phyloP scores from a whole-genome alignment of 2,888 invertebrate genomes.

The Capitulum mitella region DNA sequence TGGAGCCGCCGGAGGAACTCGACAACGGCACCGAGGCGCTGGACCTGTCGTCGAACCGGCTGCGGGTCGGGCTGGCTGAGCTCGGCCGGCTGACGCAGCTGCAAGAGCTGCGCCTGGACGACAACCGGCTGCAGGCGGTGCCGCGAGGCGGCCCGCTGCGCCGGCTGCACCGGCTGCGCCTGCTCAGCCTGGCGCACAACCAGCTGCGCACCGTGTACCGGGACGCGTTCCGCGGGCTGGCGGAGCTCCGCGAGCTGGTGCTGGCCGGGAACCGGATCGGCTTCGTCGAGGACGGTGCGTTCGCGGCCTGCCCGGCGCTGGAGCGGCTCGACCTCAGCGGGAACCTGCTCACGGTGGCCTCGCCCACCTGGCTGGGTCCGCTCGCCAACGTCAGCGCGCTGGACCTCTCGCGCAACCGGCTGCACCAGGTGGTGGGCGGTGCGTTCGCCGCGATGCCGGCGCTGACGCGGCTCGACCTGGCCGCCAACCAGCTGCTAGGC shows the following conservation, averaged over 20 bases:
- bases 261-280: constrained; percentile 42
- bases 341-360: constrained; percentile 42
- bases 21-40: constrained; percentile 42
- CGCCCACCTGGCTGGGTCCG: constrained; percentile 44
- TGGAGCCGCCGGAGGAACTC: constrained; percentile 40
- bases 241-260: constrained; percentile 40
- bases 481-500: constrained; percentile 40
- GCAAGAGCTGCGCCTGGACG: constrained; percentile 43
- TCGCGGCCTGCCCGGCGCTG: constrained; percentile 42
- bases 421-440: constrained; percentile 39
- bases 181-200: constrained; percentile 43
- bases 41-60: constrained; percentile 40
- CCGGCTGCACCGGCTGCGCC: constrained; percentile 40
- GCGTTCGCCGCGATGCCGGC: constrained; percentile 39
- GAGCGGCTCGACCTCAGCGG: constrained; percentile 41
- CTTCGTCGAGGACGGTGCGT: constrained; percentile 43
- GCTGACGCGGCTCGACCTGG: constrained; percentile 39
- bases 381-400: constrained; percentile 41
- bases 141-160: constrained; percentile 42
- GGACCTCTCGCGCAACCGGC: constrained; percentile 41
- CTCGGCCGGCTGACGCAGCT: constrained; percentile 41
- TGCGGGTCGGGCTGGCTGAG: constrained; percentile 40
- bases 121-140: constrained; percentile 42
- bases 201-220: constrained; percentile 41
- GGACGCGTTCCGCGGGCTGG: constrained; percentile 43